Evolutionary conservation across 23 tunicate genomes (phyloP).

Genomic region (Corella eumyota): DNA sequence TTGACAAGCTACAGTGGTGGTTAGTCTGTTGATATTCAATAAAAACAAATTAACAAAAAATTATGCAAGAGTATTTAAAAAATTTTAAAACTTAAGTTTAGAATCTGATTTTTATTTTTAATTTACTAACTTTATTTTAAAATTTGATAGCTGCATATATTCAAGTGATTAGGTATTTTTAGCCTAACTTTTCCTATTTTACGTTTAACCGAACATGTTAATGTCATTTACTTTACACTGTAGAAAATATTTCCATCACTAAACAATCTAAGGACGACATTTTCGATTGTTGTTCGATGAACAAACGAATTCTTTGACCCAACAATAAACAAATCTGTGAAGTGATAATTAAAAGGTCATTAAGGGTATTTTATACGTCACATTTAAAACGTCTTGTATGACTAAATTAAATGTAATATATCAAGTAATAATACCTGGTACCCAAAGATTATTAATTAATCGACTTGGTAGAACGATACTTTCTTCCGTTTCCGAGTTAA

Average conservation of each 20-base stretch:
- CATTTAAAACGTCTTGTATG: too few species aligned
- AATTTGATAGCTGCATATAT: neutral
- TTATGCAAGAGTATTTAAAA: too few species aligned
- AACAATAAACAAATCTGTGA: constrained; percentile 61
- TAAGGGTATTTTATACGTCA: too few species aligned
- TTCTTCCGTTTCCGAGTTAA: constrained; percentile 2
- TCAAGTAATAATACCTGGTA: constrained; percentile 82
- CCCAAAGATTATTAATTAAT: constrained; percentile 66
- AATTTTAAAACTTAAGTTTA: too few species aligned
- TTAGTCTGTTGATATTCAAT: constrained; percentile 48
- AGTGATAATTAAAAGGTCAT: neutral
- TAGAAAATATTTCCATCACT: constrained; percentile 69
- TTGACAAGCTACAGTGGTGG: constrained; percentile 94
- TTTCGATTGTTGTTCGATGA: constrained; percentile 61
- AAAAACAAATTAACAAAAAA: neutral
- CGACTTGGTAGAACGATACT: constrained; percentile 90
- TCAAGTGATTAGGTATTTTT: neutral
- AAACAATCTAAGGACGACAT: constrained; percentile 47
- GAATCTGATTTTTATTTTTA: neutral
- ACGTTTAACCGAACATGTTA: too few species aligned
- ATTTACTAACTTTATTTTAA: neutral
- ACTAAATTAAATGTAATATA: too few species aligned
- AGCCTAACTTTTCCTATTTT: too few species aligned
- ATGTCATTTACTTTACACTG: constrained; percentile 45
- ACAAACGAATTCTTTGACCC: constrained; percentile 82